Evolutionary conservation across 2,797 vertebrate species (phyloP).

Genomic region (Sebastes steindachneri): DNA sequence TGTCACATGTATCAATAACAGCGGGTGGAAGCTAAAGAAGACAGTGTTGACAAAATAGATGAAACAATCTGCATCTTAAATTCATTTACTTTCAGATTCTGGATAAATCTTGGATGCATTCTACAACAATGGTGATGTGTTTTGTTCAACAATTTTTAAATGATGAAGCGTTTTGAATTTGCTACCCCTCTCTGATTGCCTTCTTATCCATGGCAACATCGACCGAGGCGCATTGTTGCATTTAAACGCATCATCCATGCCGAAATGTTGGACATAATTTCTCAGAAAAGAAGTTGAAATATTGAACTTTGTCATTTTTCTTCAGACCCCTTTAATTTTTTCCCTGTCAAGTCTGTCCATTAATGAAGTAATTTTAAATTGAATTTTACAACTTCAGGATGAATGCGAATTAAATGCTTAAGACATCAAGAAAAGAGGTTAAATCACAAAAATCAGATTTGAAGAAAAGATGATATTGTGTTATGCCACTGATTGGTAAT

Average conservation of each 20-base stretch:
- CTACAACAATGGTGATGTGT: neutral
- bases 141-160: neutral
- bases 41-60: neutral
- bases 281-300: neutral
- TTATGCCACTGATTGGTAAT: neutral
- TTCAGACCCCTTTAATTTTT: neutral
- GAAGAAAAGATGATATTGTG: neutral
- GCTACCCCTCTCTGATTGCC: neutral
- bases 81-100: neutral
- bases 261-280: neutral
- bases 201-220: neutral
- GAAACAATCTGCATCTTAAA: neutral
- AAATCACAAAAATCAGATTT: neutral
- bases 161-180: neutral
- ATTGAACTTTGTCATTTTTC: neutral
- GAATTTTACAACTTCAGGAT: neutral
- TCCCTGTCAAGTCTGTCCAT: neutral
- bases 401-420: neutral
- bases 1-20: neutral
- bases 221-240: neutral
- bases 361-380: neutral
- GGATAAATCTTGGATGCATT: neutral
- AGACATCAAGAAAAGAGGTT: neutral
- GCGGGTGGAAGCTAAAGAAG: neutral
- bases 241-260: rapidly evolving